Percentiles rank a stretch among this genome's conserved stretches.
Evolutionary conservation across 1,140 invertebrate species (phyloP).

Genomic region (Lordiphosa collinella): DNA sequence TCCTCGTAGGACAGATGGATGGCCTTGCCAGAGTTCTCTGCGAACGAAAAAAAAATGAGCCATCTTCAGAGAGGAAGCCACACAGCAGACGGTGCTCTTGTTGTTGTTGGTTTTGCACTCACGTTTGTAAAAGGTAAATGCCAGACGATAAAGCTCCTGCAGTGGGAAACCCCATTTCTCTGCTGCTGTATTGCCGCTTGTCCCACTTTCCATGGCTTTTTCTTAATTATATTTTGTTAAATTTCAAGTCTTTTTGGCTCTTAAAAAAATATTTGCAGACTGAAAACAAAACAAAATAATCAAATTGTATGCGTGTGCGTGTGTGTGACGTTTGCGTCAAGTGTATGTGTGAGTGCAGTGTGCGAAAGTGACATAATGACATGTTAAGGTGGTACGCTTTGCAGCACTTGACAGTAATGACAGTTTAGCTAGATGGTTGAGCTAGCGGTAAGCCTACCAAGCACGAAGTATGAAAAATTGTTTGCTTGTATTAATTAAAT

Average conservation of each 20-base stretch:
- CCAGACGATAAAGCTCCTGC: constrained; percentile 91
- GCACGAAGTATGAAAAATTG: too few relatives aligned
- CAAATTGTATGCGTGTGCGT: constrained; percentile 18
- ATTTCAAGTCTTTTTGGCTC: constrained; percentile 16
- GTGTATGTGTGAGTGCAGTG: constrained; percentile 19
- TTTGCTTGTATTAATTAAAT: too few relatives aligned
- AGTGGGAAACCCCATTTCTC: constrained; percentile 85
- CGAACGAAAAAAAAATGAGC: too few relatives aligned
- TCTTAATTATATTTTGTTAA: constrained; percentile 6
- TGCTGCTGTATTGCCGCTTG: constrained; percentile 18
- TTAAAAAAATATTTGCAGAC: constrained; percentile 37
- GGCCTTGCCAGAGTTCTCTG: constrained; percentile 98
- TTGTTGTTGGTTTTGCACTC: constrained; percentile 47
- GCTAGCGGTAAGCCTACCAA: too few relatives aligned
- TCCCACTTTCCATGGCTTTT: constrained; percentile 29
- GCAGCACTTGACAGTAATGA: neutral
- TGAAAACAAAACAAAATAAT: constrained; percentile 66
- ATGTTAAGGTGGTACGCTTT: too few relatives aligned
- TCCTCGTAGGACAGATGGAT: constrained; percentile 96
- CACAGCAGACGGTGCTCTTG: too few relatives aligned
- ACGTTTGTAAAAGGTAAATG: constrained; percentile 94
- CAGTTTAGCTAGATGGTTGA: neutral
- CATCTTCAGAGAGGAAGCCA: too few relatives aligned
- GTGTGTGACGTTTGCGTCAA: constrained; percentile 23
- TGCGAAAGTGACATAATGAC: neutral